Percentiles rank a stretch among this genome's conserved stretches.
These are phyloP conservation scores for Tarsius wallacei DNA, from an alignment of 2,797 vertebrate genomes.

Conservation along the genomic window DNA sequence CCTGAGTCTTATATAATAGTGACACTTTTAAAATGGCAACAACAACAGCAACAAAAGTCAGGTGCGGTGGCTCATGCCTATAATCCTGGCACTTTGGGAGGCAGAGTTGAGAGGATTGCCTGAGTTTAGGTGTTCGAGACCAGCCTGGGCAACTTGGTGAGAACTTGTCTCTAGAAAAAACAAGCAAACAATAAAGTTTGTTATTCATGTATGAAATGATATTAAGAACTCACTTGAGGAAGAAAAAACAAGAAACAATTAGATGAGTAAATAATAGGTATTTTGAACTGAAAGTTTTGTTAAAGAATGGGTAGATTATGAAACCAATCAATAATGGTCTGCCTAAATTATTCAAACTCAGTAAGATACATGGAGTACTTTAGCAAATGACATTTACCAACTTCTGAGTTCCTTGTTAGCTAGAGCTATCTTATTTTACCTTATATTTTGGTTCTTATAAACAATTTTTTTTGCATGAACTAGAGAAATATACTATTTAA, in stretches of 20 bases:
- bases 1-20: not conserved
- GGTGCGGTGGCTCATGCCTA: no score
- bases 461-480: not conserved
- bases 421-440: not conserved
- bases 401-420: not conserved
- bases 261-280: not conserved
- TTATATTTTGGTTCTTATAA: not conserved
- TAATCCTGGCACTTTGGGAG: no score
- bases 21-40: not conserved
- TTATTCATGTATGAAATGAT: not conserved
- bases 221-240: not conserved
- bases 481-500: slow-evolving; percentile 27
- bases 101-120: no score
- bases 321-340: not conserved
- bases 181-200: not conserved
- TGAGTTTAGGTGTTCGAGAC: no score
- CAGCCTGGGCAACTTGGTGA: no score
- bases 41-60: no score
- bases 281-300: not conserved
- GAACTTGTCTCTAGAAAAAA: no score
- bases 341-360: not conserved
- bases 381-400: slow-evolving; percentile 17
- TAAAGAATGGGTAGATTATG: not conserved
- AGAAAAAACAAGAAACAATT: not conserved
- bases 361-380: not conserved